Evolutionary conservation across 2,797 vertebrate species (phyloP).

Genomic region (Heterohyrax brucei): DNA sequence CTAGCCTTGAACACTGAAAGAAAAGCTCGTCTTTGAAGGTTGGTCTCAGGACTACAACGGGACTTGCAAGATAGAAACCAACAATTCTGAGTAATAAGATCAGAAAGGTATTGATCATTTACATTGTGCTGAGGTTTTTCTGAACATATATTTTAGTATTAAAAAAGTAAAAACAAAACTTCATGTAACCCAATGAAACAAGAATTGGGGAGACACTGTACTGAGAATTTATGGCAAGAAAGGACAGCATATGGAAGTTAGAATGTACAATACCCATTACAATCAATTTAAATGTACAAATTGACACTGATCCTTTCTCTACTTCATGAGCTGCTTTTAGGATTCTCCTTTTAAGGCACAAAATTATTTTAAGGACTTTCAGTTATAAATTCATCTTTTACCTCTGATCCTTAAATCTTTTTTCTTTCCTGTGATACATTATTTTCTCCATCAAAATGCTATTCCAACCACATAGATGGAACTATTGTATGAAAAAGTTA

Average conservation of each 20-base stretch:
- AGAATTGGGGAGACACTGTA: not conserved
- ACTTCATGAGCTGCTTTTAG: conserved; percentile 55
- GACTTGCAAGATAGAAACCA: not conserved
- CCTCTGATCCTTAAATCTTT: conserved; percentile 15
- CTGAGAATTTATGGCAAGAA: conserved; percentile 41
- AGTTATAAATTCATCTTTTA: not conserved
- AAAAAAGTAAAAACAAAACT: not conserved
- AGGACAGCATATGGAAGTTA: conserved; percentile 18
- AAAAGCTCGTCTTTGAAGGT: not conserved
- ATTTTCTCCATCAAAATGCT: not conserved
- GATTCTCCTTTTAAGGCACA: conserved; percentile 61
- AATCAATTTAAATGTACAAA: conserved; percentile 70
- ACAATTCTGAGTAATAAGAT: not conserved
- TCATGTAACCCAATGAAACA: not conserved
- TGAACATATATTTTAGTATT: not conserved
- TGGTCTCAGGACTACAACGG: not conserved
- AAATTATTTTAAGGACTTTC: conserved; percentile 74
- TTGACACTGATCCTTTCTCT: conserved; percentile 54
- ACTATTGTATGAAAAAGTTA: not conserved
- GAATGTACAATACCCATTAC: conserved; percentile 21
- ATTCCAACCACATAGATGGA: too few species aligned
- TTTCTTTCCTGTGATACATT: not conserved
- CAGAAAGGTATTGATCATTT: not conserved
- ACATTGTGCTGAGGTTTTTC: not conserved
- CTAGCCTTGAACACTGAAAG: not conserved